These are phyloP conservation scores for Urocynchramus pylzowi DNA, from an alignment of 2,113 vertebrate species.

Conservation along the genomic window DNA sequence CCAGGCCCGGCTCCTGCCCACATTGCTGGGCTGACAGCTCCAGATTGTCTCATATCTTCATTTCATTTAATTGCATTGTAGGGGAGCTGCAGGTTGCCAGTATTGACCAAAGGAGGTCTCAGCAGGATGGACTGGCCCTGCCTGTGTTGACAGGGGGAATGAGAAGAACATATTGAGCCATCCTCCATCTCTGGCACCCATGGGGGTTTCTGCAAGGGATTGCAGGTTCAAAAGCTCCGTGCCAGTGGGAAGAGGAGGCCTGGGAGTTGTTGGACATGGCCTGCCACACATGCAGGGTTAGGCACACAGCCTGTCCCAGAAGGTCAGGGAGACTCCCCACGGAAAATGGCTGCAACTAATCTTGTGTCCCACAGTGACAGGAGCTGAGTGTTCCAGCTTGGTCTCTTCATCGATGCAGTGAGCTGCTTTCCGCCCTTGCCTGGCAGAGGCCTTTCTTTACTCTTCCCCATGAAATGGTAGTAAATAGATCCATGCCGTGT, in stretches of 20 bases:
- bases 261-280: background rate
- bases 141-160: background rate
- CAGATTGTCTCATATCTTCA: background rate
- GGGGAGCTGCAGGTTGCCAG: background rate
- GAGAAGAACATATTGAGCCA: background rate
- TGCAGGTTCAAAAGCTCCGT: rapidly evolving
- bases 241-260: background rate
- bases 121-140: background rate
- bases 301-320: background rate
- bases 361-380: background rate
- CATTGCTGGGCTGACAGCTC: background rate
- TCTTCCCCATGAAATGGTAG: background rate
- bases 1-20: background rate
- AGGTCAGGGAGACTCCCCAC: background rate
- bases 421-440: background rate
- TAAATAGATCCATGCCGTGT: background rate
- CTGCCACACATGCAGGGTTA: background rate
- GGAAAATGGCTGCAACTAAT: background rate
- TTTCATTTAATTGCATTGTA: background rate
- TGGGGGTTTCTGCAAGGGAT: background rate
- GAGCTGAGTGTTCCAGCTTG: background rate
- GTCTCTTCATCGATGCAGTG: background rate
- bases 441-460: background rate
- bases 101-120: background rate
- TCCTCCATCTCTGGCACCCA: background rate